Conservation (phyloP, 2,113 vertebrate species). For the Petroica traversi region DNA sequence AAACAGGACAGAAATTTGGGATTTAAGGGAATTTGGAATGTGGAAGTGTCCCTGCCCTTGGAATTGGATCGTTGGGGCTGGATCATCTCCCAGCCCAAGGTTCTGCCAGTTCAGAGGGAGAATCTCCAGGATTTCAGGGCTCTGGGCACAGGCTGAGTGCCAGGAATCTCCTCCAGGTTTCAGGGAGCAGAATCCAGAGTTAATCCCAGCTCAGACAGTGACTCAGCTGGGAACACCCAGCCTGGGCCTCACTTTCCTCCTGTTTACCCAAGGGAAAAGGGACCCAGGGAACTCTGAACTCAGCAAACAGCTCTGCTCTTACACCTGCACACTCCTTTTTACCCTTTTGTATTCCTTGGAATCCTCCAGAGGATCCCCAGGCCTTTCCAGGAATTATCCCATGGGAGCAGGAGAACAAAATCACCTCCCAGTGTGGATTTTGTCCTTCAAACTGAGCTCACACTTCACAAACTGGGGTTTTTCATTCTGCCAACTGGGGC, state of each 20-base stretch:
- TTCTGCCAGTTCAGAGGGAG: rapidly evolving
- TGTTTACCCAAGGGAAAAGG: neutral
- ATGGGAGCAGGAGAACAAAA: rapidly evolving
- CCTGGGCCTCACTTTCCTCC: neutral
- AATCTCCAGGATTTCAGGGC: neutral
- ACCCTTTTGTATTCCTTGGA: neutral
- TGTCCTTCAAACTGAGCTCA: too few relatives aligned
- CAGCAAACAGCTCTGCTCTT: neutral
- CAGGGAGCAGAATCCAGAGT: neutral
- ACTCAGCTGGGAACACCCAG: neutral
- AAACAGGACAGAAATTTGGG: neutral
- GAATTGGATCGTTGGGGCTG: rapidly evolving
- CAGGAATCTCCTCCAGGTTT: neutral
- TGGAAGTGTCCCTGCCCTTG: neutral
- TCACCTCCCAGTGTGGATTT: neutral
- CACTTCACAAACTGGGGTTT: too few relatives aligned
- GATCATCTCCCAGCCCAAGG: neutral
- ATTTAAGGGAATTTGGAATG: neutral
- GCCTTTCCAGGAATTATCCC: neutral
- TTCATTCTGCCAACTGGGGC: too few relatives aligned
- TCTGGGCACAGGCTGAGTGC: neutral
- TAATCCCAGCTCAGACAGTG: neutral
- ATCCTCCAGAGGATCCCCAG: neutral
- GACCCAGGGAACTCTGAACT: neutral
- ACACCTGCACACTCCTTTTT: neutral